These are phyloP conservation scores for Lordiphosa stackelbergi DNA, from an alignment of 1,140 invertebrate genomes.

Conservation along the genomic window DNA sequence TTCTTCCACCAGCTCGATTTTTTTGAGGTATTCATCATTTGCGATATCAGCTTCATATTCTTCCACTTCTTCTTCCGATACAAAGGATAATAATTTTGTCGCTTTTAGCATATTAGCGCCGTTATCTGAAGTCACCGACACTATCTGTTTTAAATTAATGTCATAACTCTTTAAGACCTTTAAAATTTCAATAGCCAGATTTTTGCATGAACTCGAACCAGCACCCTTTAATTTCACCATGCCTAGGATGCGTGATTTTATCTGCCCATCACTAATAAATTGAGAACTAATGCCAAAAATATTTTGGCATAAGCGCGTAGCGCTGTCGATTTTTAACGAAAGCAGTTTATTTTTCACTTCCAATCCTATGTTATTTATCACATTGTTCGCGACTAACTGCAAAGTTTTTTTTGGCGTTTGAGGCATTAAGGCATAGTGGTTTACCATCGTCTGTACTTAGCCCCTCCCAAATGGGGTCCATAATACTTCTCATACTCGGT, in stretches of 20 bases:
- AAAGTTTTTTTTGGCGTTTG: neutral
- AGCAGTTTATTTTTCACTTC: conserved; percentile 14
- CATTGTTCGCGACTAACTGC: conserved; percentile 6
- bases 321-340: conserved; percentile 11
- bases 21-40: conserved; percentile 1
- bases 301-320: conserved; percentile 2
- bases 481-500: conserved; percentile 9
- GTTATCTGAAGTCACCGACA: conserved; percentile 15
- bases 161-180: conserved; percentile 11
- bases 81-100: conserved; percentile 3
- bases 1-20: neutral
- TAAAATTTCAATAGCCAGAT: conserved; percentile 2
- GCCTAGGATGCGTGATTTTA: conserved; percentile 13
- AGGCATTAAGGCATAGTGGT: too few species aligned
- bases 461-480: conserved; percentile 15
- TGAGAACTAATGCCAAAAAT: conserved; percentile 25
- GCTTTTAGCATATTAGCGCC: conserved; percentile 3
- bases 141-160: conserved; percentile 10
- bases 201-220: conserved; percentile 15
- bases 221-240: conserved; percentile 15
- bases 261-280: conserved; percentile 5
- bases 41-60: neutral
- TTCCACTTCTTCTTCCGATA: too few species aligned
- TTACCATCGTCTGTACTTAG: neutral
- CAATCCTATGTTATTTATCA: conserved; percentile 6